Conservation (phyloP, 2,797 vertebrate species). For the Eidolon dupreanum region DNA sequence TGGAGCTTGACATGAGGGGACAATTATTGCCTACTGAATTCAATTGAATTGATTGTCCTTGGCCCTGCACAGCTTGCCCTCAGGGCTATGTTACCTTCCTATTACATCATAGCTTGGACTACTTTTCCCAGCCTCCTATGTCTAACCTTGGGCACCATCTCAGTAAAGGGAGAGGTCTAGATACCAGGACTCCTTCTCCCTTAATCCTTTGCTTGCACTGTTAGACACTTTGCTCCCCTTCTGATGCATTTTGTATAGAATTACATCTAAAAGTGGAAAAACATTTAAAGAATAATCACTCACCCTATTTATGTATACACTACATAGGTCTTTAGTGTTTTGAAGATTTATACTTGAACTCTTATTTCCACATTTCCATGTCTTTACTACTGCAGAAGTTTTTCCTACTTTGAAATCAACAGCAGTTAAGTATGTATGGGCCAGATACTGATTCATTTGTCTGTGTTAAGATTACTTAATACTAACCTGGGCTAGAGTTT, state of each 20-base stretch:
- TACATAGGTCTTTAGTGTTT: neutral
- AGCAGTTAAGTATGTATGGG: neutral
- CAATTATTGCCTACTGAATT: neutral
- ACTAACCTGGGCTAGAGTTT: neutral
- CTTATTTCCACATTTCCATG: neutral
- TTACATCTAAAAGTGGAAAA: constrained; percentile 13
- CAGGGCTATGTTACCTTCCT: neutral
- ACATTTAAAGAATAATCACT: neutral
- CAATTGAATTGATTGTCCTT: neutral
- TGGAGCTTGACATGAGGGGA: neutral
- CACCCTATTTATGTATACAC: neutral
- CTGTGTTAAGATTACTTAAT: neutral
- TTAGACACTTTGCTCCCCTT: neutral
- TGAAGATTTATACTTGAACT: neutral
- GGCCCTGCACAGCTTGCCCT: neutral
- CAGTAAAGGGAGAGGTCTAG: neutral
- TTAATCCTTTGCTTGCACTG: neutral
- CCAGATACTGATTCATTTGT: neutral
- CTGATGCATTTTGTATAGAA: neutral
- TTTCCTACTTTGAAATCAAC: neutral
- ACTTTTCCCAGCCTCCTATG: neutral
- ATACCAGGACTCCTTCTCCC: neutral
- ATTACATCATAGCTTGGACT: neutral
- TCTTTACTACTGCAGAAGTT: neutral
- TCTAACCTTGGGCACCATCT: neutral